A percentile compares a stretch with the other conserved stretches of the same genome.
These are phyloP conservation scores for Ellobium chinense DNA, from an alignment of 2,888 invertebrate genomes.

Conservation along the genomic window DNA sequence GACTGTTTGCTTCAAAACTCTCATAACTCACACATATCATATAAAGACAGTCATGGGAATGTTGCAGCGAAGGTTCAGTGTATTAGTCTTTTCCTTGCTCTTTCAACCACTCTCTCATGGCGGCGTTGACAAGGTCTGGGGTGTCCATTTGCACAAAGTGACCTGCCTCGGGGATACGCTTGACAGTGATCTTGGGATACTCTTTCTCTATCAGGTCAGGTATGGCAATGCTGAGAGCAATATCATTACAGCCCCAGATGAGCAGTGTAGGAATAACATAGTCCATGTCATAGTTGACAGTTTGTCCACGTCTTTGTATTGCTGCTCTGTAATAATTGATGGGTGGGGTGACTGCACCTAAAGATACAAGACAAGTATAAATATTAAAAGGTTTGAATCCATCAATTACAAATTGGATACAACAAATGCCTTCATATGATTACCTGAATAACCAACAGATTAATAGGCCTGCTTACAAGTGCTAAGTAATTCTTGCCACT, in stretches of 20 bases:
- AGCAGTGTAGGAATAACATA: constrained; percentile 57
- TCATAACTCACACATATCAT: too few species aligned
- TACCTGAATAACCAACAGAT: too few species aligned
- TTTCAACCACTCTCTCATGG: constrained; percentile 82
- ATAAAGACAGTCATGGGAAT: too few species aligned
- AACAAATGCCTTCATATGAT: too few species aligned
- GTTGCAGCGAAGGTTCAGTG: too few species aligned
- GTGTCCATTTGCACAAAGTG: constrained; percentile 89
- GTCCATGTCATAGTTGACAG: constrained; percentile 16
- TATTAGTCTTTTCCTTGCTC: neutral
- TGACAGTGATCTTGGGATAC: constrained; percentile 81
- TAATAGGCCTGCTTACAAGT: too few species aligned
- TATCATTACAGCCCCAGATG: constrained; percentile 64
- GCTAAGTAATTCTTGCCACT: too few species aligned
- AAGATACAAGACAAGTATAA: neutral
- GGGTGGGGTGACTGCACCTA: constrained; percentile 42
- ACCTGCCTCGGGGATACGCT: constrained; percentile 84
- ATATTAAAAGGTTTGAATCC: neutral
- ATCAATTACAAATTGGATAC: neutral
- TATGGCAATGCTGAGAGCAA: constrained; percentile 56
- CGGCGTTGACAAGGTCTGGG: constrained; percentile 84
- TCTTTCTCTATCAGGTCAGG: constrained; percentile 35
- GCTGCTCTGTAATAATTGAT: constrained; percentile 51
- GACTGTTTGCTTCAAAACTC: too few species aligned
- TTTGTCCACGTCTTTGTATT: neutral